phyloP scores from a whole-genome alignment of 2,113 vertebrate species.

The Muscicapa adusta region DNA sequence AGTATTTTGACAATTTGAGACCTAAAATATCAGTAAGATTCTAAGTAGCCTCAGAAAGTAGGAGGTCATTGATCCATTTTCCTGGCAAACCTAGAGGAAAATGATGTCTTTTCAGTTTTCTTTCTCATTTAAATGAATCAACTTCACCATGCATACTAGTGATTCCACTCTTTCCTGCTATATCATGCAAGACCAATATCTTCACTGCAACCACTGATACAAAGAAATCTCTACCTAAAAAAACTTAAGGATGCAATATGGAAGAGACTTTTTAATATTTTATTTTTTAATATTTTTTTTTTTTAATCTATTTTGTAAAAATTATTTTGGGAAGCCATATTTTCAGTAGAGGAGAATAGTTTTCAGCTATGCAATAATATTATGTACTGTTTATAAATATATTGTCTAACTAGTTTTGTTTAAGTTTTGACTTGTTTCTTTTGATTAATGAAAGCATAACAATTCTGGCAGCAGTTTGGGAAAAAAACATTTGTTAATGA shows the following conservation, averaged over 20 bases:
- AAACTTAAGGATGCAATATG: background rate
- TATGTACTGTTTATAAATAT: background rate
- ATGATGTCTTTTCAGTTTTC: background rate
- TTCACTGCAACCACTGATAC: background rate
- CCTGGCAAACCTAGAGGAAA: background rate
- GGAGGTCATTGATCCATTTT: background rate
- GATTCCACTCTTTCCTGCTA: background rate
- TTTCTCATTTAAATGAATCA: background rate
- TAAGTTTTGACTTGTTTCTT: background rate
- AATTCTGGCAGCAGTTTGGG: background rate
- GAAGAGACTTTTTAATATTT: background rate
- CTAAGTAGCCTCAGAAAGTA: background rate
- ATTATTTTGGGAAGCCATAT: background rate
- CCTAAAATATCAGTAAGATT: background rate
- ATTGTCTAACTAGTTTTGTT: background rate
- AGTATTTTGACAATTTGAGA: background rate
- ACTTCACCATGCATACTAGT: background rate
- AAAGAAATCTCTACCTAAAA: background rate
- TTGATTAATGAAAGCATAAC: background rate
- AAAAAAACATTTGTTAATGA: background rate
- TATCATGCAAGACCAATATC: background rate
- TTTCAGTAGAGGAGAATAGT: background rate
- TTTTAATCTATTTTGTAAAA: background rate
- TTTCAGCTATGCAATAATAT: background rate
- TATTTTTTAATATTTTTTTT: background rate